These are phyloP conservation scores for Caenorhabditis drosophilae DNA, from an alignment of 2,888 invertebrate species.

Conservation along the genomic window DNA sequence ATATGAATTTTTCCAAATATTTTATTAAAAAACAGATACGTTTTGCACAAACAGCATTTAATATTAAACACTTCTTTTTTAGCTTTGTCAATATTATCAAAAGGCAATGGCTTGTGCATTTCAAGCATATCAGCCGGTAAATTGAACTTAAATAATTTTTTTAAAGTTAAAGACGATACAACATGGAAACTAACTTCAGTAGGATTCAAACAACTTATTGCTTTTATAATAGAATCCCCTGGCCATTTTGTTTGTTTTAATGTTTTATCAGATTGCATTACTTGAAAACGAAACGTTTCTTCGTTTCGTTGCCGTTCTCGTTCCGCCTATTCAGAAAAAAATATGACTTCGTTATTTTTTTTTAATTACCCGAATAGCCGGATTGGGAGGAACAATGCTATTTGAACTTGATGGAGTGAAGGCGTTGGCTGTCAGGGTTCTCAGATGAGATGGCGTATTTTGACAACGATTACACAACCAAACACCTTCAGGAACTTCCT, in stretches of 20 bases:
- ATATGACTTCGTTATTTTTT: not conserved
- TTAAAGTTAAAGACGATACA: too few species aligned
- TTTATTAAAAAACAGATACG: not conserved
- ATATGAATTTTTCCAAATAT: not conserved
- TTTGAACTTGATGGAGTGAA: not conserved
- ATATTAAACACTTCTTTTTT: not conserved
- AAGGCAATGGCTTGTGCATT: not conserved
- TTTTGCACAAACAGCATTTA: not conserved
- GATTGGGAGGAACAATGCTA: not conserved
- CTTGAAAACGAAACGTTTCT: not conserved
- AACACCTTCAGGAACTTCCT: constrained; percentile 1
- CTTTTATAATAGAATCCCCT: not conserved
- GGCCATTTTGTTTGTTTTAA: not conserved
- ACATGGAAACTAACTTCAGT: not conserved
- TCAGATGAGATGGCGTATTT: not conserved
- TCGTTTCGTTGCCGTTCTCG: constrained; percentile 2
- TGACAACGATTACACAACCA: constrained; percentile 5
- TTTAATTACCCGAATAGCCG: not conserved
- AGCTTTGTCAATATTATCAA: constrained; percentile 3
- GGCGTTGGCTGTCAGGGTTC: not conserved
- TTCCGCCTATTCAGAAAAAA: constrained; percentile 1
- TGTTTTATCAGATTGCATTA: not conserved
- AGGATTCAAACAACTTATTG: not conserved
- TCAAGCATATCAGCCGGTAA: not conserved
- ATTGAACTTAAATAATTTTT: not conserved